Percentiles rank a stretch among this genome's conserved stretches.
Evolutionary conservation across 2,113 vertebrate genomes (phyloP).

Genomic region (Aldabrachelys gigantea): DNA sequence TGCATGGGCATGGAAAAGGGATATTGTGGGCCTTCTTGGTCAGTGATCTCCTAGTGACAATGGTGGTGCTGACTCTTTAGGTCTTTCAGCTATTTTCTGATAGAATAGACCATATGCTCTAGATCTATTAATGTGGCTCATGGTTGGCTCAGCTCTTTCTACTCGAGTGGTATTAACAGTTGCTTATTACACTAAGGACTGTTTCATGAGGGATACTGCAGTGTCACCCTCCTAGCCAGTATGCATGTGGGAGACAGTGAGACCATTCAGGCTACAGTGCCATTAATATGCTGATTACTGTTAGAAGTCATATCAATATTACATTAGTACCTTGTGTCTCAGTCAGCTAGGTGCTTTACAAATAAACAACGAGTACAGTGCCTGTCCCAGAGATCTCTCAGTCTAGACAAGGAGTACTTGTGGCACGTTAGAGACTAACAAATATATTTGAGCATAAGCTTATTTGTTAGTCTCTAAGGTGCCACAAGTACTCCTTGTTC

Average conservation of each 20-base stretch:
- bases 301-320: not conserved
- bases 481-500: no score
- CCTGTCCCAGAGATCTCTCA: not conserved
- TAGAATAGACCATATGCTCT: fast-evolving
- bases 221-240: not conserved
- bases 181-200: not conserved
- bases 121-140: not conserved
- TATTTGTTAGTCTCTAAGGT: no score
- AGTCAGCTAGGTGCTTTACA: not conserved
- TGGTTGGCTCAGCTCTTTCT: not conserved
- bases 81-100: not conserved
- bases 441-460: no score
- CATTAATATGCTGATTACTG: not conserved
- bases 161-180: not conserved
- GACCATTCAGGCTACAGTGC: not conserved
- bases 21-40: fast-evolving
- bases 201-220: not conserved
- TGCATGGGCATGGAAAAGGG: not conserved
- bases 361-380: not conserved
- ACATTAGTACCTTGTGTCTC: not conserved
- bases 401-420: not conserved
- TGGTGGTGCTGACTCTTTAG: not conserved
- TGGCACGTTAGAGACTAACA: no score
- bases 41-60: not conserved
- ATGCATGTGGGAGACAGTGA: not conserved